A percentile compares a stretch with the other conserved stretches of the same genome.
Evolutionary conservation across 2,888 invertebrate genomes (phyloP).

Genomic region (Apodemia duryi): DNA sequence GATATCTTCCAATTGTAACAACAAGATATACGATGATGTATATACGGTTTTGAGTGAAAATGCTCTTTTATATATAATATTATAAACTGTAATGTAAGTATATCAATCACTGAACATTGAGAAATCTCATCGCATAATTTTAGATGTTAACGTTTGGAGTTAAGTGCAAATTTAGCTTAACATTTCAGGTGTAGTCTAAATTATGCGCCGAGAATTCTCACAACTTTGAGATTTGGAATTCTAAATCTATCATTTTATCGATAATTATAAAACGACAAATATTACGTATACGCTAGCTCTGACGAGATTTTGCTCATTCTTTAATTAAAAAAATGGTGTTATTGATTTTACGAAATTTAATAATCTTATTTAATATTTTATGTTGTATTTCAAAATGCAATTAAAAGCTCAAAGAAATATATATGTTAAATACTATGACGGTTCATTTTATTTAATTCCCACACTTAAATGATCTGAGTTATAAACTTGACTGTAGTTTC

Average conservation of each 20-base stretch:
- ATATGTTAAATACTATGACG: conserved; percentile 87
- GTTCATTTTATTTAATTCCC: conserved; percentile 60
- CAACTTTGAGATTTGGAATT: conserved; percentile 44
- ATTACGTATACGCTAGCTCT: conserved; percentile 88
- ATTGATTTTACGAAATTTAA: conserved; percentile 88
- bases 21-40: conserved; percentile 73
- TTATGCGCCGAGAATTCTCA: not conserved
- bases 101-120: conserved; percentile 42
- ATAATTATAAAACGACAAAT: conserved; percentile 80
- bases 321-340: conserved; percentile 70
- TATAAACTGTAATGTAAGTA: conserved; percentile 60
- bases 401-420: conserved; percentile 92
- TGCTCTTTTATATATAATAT: conserved; percentile 77
- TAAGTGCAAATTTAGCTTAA: not conserved
- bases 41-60: conserved; percentile 69
- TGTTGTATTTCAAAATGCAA: conserved; percentile 92
- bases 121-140: conserved; percentile 22
- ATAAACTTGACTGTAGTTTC: not conserved
- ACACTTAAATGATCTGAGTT: not conserved
- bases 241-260: conserved; percentile 81
- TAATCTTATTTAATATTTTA: conserved; percentile 90
- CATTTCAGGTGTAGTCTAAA: not conserved
- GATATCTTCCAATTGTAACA: conserved; percentile 71
- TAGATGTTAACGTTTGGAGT: not conserved
- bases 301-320: conserved; percentile 83